phyloP scores from a whole-genome alignment of 2,888 invertebrate genomes.

The Apocheima hispidaria region DNA sequence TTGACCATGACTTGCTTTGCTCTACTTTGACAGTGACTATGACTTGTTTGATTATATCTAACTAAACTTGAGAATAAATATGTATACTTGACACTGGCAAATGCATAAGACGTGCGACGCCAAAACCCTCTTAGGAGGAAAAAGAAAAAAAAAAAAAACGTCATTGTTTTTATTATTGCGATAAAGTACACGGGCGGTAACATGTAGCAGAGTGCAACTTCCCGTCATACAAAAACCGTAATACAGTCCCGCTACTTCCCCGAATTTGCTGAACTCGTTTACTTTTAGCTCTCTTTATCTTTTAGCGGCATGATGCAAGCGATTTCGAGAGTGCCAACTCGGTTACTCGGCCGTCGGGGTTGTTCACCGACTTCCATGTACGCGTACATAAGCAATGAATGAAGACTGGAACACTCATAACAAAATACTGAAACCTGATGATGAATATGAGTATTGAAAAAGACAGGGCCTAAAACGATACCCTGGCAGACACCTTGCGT shows the following conservation, averaged over 20 bases:
- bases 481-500: neutral
- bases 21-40: too few relatives aligned
- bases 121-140: too few relatives aligned
- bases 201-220: constrained; percentile 16
- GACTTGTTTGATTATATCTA: too few relatives aligned
- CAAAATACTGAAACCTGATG: too few relatives aligned
- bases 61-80: too few relatives aligned
- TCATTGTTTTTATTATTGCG: constrained; percentile 1
- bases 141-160: too few relatives aligned
- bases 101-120: too few relatives aligned
- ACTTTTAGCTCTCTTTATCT: constrained; percentile 54
- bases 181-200: constrained; percentile 13
- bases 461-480: neutral
- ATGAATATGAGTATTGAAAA: neutral
- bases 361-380: constrained; percentile 29
- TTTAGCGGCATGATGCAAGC: constrained; percentile 55
- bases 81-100: too few relatives aligned
- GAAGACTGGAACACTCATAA: neutral
- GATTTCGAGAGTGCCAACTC: constrained; percentile 47
- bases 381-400: neutral
- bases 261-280: constrained; percentile 61
- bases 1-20: too few relatives aligned
- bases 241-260: constrained; percentile 64
- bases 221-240: constrained; percentile 58
- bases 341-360: constrained; percentile 60